Conservation (phyloP, 2,113 vertebrate genomes). For the Crotalus helleri region DNA sequence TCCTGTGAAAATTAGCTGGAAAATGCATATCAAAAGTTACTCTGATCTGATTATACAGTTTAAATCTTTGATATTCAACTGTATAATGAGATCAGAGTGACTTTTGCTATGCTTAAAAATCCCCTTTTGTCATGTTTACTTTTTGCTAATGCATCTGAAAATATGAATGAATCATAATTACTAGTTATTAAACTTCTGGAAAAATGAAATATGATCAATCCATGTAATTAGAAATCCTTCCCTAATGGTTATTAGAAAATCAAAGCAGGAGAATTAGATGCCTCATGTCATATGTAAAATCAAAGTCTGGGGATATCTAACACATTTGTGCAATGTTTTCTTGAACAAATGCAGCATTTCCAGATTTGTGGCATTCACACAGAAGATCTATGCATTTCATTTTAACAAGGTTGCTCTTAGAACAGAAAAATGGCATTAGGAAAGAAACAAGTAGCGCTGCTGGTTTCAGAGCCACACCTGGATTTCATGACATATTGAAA, state of each 20-base stretch:
- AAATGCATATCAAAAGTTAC: background rate
- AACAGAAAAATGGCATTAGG: background rate
- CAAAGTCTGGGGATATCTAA: background rate
- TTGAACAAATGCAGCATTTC: background rate
- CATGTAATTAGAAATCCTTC: background rate
- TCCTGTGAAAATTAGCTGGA: conserved; percentile 12
- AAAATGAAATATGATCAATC: background rate
- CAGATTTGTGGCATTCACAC: background rate
- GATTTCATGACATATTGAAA: background rate
- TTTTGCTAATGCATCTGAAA: background rate
- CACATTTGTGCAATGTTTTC: background rate
- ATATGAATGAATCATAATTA: background rate
- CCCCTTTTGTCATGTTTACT: background rate
- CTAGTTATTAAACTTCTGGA: background rate
- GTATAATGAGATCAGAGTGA: background rate
- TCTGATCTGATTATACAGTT: background rate
- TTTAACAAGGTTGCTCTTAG: background rate
- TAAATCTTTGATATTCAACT: background rate
- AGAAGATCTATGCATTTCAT: background rate
- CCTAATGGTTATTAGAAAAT: background rate
- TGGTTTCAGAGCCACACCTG: background rate
- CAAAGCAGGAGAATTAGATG: background rate
- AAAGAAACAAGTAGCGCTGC: no score
- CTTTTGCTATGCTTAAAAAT: background rate
- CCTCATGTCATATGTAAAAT: background rate